A percentile compares a stretch with the other conserved stretches of the same genome.
phyloP scores from a whole-genome alignment of 2,888 invertebrate genomes.

The Agrilus mali region DNA sequence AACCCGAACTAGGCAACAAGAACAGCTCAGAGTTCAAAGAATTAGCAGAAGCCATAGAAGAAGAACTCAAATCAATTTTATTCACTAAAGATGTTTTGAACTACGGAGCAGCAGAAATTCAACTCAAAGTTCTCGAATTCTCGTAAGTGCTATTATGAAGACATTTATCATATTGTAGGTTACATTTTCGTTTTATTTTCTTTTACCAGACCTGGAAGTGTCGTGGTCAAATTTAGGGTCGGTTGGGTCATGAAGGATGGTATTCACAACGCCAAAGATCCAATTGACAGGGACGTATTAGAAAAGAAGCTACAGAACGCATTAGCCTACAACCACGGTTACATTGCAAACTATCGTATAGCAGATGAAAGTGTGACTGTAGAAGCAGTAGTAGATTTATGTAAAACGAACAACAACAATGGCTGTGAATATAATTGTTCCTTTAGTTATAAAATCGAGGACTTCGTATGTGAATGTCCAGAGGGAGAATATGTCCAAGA shows the following conservation, averaged over 20 bases:
- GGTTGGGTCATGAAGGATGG: slow-evolving; percentile 48
- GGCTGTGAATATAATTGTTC: slow-evolving; percentile 54
- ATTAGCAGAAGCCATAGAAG: slow-evolving; percentile 45
- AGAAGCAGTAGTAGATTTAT: slow-evolving; percentile 48
- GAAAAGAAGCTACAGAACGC: slow-evolving; percentile 38
- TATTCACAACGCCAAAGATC: slow-evolving; percentile 35
- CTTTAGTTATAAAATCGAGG: slow-evolving; percentile 47
- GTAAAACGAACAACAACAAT: slow-evolving; percentile 46
- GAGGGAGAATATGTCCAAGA: slow-evolving; percentile 38
- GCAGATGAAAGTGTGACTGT: slow-evolving; percentile 40
- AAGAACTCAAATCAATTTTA: slow-evolving; percentile 44
- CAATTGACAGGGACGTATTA: slow-evolving; percentile 37
- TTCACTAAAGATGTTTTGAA: slow-evolving; percentile 40
- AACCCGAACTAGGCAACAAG: slow-evolving; percentile 42
- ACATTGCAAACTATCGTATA: slow-evolving; percentile 31
- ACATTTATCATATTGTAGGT: neutral
- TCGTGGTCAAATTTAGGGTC: slow-evolving; percentile 51
- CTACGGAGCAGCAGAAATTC: slow-evolving; percentile 42
- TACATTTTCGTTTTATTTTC: neutral
- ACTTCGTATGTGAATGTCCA: slow-evolving; percentile 56
- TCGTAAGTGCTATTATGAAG: slow-evolving; percentile 35
- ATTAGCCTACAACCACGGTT: slow-evolving; percentile 38
- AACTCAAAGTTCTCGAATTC: slow-evolving; percentile 47
- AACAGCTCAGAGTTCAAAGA: slow-evolving; percentile 50
- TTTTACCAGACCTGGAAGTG: slow-evolving; percentile 48